A percentile compares a stretch with the other conserved stretches of the same genome.
These are phyloP conservation scores for Thalassarche chlororhynchos DNA, from an alignment of 2,113 vertebrate genomes.

Conservation along the genomic window DNA sequence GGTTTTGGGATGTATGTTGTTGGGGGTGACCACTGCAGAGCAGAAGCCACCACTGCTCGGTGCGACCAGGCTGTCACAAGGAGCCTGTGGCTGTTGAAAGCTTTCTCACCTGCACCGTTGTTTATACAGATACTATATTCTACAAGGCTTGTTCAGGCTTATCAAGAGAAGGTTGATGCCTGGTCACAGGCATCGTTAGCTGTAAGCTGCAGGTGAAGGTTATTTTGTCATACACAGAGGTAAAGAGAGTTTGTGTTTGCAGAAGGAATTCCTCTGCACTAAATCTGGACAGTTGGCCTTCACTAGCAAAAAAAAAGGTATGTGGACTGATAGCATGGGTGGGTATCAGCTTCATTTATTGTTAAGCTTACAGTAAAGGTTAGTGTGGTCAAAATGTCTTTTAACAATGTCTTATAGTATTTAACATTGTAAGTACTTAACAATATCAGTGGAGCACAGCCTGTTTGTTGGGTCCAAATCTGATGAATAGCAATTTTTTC, in stretches of 20 bases:
- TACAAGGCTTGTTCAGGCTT: background rate
- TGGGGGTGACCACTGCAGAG: background rate
- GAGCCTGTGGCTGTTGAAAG: background rate
- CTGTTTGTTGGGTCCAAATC: background rate
- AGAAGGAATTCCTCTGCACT: background rate
- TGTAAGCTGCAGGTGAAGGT: background rate
- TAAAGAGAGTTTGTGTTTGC: background rate
- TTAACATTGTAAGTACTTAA: background rate
- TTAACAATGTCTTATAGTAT: background rate
- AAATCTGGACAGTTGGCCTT: fast-evolving
- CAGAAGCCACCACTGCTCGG: background rate
- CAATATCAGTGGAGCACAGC: background rate
- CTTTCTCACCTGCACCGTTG: background rate
- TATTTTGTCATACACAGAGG: background rate
- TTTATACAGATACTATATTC: background rate
- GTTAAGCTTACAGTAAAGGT: background rate
- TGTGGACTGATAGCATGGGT: background rate
- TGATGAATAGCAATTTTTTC: background rate
- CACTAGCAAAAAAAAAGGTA: background rate
- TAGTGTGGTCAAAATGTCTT: background rate
- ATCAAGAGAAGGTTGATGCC: too few relatives aligned
- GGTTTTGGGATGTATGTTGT: background rate
- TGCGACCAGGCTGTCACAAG: background rate
- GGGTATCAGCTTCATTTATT: background rate
- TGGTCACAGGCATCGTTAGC: background rate